Conservation (phyloP, 37 sponge, comb jelly and placozoan genomes). For the Diacarnus erythraeanus region DNA sequence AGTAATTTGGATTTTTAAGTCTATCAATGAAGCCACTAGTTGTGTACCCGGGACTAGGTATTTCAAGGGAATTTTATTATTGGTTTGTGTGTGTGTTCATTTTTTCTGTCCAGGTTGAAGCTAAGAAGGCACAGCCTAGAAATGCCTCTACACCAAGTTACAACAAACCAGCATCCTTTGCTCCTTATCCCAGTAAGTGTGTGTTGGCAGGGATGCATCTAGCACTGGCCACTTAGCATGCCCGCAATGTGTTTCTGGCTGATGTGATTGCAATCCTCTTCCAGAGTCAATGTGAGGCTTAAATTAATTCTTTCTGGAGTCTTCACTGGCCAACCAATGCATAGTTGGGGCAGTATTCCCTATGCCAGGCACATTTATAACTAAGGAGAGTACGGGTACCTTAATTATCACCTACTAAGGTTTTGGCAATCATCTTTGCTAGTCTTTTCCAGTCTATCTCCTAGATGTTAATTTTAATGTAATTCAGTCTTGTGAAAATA, state of each 20-base stretch:
- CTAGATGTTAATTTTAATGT: too few species aligned
- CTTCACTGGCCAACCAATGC: neutral
- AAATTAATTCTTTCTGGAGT: neutral
- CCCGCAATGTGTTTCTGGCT: neutral
- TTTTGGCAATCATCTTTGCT: too few species aligned
- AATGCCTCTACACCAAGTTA: too few species aligned
- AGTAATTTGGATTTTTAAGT: too few species aligned
- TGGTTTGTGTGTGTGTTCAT: too few species aligned
- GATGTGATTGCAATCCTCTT: neutral
- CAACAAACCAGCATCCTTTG: neutral
- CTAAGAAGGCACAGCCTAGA: constrained; percentile 47
- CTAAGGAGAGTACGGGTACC: too few species aligned
- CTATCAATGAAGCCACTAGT: constrained; percentile 4
- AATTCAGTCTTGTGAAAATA: too few species aligned
- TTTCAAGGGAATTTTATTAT: too few species aligned
- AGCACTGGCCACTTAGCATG: too few species aligned
- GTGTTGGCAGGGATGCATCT: neutral
- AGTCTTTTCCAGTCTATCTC: too few species aligned
- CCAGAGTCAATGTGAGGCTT: neutral
- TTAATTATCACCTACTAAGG: too few species aligned
- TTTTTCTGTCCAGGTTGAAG: constrained; percentile 28
- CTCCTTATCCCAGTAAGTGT: neutral
- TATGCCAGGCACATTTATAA: neutral
- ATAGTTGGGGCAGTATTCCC: neutral
- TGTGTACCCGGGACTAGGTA: neutral